Base-by-base conservation (phyloP, 2,797 vertebrate genomes). In the Arremon aurantiirostris region DNA sequence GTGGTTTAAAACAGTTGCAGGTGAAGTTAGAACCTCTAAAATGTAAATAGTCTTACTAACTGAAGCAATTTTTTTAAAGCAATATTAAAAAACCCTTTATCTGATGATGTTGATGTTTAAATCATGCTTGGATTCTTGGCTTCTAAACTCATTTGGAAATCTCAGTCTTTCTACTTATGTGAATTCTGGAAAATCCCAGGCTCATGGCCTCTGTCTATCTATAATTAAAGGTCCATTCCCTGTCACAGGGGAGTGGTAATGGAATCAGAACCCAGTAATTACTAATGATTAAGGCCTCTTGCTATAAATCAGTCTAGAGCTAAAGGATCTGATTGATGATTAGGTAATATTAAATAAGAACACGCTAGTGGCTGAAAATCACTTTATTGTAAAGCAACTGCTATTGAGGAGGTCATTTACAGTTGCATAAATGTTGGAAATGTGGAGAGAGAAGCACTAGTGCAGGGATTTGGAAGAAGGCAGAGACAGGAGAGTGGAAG, bases 311-410 rank as follows among this genome's bases (percentile, higher is more conserved):
- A 68, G 46, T 63, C 27, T 57, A 59, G 70, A 84, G 66, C 56
- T 57, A n/a, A 61, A 93, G 69, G 53, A 53, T 84, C 53, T 83
- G 59, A 59, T 35, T 72, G 83, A 75, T 88, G 49, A 63, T 60
- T 41, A 81, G n/a, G 32, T 64, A 72, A 76, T 72, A 59, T 77
- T 53, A 63, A 95, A 88, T 70, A 80, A 70, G 55, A 72, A 44
- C 56, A 72, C 52, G 3, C 32, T 18, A 22, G 8, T 60, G 82
- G 59, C 59, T 88, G 66, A 82, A 90, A 86, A 95, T 91, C 57
- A 93, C 76, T 96, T 95, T 95, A 96, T 95, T 96, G 59, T 50
- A 37, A 71, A 63, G 84, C 50, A 20, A 28, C 27, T 30, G 22
- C 75, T 78, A 6, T 41, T 34, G 53, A 82, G 79, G 59, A 89